Conservation (phyloP, 2,888 invertebrate genomes). For the Dione juno region DNA sequence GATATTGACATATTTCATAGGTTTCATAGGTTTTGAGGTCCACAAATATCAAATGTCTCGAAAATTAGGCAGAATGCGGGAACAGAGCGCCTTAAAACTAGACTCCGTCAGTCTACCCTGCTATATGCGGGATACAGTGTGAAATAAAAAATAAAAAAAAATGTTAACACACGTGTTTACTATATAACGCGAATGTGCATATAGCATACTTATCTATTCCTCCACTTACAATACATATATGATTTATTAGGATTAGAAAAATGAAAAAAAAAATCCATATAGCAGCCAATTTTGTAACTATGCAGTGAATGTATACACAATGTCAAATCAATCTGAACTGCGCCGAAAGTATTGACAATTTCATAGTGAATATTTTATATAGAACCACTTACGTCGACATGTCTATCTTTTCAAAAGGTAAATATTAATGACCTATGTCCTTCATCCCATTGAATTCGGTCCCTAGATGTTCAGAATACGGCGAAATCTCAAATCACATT, state of each 20-base stretch:
- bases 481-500: conserved; percentile 35
- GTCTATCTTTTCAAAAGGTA: conserved; percentile 31
- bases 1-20: too few species aligned
- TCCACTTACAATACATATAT: too few species aligned
- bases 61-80: too few species aligned
- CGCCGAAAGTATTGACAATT: conserved; percentile 15
- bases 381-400: conserved; percentile 28
- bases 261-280: neutral
- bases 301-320: neutral
- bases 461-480: conserved; percentile 33
- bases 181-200: too few species aligned
- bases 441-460: conserved; percentile 24
- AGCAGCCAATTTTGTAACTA: neutral
- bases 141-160: too few species aligned
- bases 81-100: too few species aligned
- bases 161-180: too few species aligned
- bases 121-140: too few species aligned
- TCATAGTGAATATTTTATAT: conserved; percentile 31
- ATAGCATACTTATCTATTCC: too few species aligned
- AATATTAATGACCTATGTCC: conserved; percentile 39
- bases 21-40: too few species aligned
- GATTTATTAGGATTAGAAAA: neutral
- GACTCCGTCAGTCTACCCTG: too few species aligned
- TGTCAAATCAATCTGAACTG: conserved; percentile 12
- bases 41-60: too few species aligned